Conservation (phyloP, 2,888 invertebrate species). For the Tanytarsus gracilentus region DNA sequence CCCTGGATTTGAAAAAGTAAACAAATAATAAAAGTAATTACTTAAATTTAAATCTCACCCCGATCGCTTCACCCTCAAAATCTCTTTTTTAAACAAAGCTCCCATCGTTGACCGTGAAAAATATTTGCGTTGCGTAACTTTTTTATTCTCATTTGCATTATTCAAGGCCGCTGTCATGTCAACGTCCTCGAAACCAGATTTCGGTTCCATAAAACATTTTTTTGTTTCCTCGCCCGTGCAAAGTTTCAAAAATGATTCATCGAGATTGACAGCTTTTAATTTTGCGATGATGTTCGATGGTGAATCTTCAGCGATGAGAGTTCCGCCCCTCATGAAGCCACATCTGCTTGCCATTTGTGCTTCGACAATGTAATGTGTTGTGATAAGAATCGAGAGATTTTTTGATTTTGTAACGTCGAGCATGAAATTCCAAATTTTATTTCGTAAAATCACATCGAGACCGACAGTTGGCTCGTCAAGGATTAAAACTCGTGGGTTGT, state of each 20-base stretch:
- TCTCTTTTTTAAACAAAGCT: not conserved
- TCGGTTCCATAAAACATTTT: too few relatives aligned
- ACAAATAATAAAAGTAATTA: too few relatives aligned
- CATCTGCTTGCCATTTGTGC: constrained; percentile 79
- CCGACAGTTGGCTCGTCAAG: constrained; percentile 91
- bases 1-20: too few relatives aligned
- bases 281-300: constrained; percentile 60
- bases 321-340: constrained; percentile 79
- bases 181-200: not conserved
- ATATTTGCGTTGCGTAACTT: not conserved
- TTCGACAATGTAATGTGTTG: constrained; percentile 93
- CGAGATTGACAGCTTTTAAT: constrained; percentile 65
- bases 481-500: constrained; percentile 79
- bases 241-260: constrained; percentile 73
- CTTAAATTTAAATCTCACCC: constrained; percentile 47
- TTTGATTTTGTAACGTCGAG: constrained; percentile 58
- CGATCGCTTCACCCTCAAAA: constrained; percentile 46
- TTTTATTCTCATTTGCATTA: not conserved
- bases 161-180: not conserved
- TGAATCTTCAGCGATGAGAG: constrained; percentile 74
- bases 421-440: constrained; percentile 84
- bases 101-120: not conserved
- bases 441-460: constrained; percentile 77
- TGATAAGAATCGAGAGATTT: constrained; percentile 76
- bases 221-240: not conserved